Base-by-base conservation (phyloP, 2,797 vertebrate species). In the Danio tinwini region DNA sequence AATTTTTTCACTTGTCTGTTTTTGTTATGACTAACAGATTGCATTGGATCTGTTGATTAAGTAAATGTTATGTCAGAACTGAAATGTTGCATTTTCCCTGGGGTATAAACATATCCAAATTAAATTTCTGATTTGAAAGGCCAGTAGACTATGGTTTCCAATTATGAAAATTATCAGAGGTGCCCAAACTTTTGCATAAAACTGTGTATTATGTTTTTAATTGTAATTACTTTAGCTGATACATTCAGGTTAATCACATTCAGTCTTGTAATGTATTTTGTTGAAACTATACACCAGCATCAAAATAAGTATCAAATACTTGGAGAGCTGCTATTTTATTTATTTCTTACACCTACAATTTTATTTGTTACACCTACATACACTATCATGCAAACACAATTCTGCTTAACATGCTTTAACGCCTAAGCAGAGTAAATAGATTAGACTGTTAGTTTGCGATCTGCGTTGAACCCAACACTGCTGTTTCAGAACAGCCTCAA, bases 371-470 rank as follows among this genome's bases (percentile, higher is more conserved):
- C 74, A 74, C 73, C 75, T 56, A 7, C 21, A 47, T 64, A 77
- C 37, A 85, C 76, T 75, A 76, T 59, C 45, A 81, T 64, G 75
- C 45, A 77, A 39, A 14, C 21, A 67, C 58, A 56, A 62, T 53
- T 14, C 82, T 62, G 50, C 52, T 58, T 61, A 8, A 67, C 63
- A 39, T 77, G 4, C 19, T 69, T 44, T 29, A 68, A 49, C 21
- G 55, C 4, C 37, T 5, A 52, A 14, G 11, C 39, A 11, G 9
- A n/a, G 40, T 56, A 19, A 76, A 65, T 29, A 21, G 70, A n/a
- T 50, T 63, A 17, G 68, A 50, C 50, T 64, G 59, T 56, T 59
- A 72, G 10, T 13, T 55, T 12, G 29, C 45, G 40, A 58, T 80
- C 40, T 10, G 10, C 50, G 55, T 53, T 76, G 42, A 82, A 59